phyloP scores from a whole-genome alignment of 2,113 vertebrate species.

The Sterna hirundo region DNA sequence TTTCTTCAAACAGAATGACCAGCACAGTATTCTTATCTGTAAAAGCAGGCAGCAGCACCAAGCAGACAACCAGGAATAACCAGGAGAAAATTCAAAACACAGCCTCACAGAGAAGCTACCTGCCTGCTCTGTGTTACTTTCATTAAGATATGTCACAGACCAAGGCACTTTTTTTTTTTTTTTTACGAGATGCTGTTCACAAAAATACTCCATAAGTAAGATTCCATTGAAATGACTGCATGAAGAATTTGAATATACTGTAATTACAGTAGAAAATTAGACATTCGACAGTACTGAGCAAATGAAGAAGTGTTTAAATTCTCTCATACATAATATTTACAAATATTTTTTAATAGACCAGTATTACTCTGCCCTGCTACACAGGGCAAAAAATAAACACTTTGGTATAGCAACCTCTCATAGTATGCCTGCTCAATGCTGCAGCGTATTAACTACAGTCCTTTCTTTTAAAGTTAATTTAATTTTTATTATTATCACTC shows the following conservation, averaged over 20 bases:
- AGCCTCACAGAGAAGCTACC: neutral
- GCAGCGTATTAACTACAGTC: neutral
- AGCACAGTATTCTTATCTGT: neutral
- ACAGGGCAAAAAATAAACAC: neutral
- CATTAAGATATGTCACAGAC: neutral
- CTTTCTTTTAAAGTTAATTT: neutral
- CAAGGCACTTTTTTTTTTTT: too few species aligned
- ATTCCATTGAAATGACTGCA: neutral
- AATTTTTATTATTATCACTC: neutral
- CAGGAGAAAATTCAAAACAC: neutral
- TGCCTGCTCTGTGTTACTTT: neutral
- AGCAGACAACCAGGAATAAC: neutral
- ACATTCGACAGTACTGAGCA: neutral
- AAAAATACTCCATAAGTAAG: neutral
- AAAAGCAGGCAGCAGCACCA: neutral
- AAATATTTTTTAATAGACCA: neutral
- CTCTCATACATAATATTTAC: neutral
- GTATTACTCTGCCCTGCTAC: neutral
- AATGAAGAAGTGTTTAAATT: neutral
- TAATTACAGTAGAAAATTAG: neutral
- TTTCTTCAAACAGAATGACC: neutral
- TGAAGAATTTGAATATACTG: neutral
- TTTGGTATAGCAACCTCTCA: neutral
- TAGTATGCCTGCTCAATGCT: neutral
- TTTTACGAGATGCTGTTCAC: neutral